Conservation (phyloP, 2,113 vertebrate species). For the Pteruthius melanotis region DNA sequence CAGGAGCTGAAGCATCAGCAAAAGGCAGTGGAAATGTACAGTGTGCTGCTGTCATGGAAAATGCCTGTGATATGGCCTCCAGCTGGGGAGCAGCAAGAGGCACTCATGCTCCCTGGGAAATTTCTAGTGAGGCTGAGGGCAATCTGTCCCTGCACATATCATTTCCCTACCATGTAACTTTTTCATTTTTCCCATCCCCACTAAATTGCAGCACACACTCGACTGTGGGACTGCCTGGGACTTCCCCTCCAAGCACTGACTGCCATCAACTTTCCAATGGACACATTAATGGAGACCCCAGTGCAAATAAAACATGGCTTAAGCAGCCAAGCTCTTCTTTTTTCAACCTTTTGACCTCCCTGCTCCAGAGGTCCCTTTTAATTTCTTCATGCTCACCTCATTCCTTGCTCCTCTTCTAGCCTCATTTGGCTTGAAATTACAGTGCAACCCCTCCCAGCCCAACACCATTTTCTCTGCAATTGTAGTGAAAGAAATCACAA, state of each 20-base stretch:
- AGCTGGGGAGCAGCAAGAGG: background rate
- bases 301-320: background rate
- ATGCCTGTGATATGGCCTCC: accelerated
- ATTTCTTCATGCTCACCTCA: background rate
- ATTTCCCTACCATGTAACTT: background rate
- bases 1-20: background rate
- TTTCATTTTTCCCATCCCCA: background rate
- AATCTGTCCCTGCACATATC: background rate
- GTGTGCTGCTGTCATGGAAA: background rate
- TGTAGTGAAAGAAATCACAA: background rate
- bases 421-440: background rate
- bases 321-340: background rate
- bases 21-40: background rate
- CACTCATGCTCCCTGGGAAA: background rate
- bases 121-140: background rate
- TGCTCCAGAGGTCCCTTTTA: background rate
- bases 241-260: background rate
- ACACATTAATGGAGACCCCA: background rate
- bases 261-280: background rate
- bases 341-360: background rate
- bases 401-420: background rate
- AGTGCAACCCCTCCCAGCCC: background rate
- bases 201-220: accelerated
- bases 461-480: background rate
- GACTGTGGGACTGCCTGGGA: accelerated